Conservation (phyloP, 1,140 invertebrate species). For the Saccostrea cuccullata region DNA sequence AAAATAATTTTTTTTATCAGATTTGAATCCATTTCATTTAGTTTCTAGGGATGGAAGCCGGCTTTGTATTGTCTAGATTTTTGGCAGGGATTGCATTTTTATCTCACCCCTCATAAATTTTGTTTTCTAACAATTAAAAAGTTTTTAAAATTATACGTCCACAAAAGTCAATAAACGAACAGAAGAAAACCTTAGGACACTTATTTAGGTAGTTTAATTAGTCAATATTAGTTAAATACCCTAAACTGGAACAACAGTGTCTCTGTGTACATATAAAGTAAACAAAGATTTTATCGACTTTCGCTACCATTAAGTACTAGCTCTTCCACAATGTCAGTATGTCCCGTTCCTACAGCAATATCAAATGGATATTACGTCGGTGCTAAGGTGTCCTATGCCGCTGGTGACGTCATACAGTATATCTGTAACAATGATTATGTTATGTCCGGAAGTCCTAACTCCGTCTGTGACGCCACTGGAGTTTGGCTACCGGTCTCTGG, state of each 20-base stretch:
- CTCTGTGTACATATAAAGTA: neutral
- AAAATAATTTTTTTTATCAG: too few species aligned
- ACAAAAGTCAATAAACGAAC: neutral
- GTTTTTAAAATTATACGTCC: neutral
- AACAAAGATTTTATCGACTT: neutral
- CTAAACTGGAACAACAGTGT: neutral
- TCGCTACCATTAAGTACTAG: neutral
- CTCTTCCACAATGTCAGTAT: neutral
- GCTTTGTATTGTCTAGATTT: too few species aligned
- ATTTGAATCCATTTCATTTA: too few species aligned
- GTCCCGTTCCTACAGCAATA: conserved; percentile 8
- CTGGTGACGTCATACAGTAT: conserved; percentile 40
- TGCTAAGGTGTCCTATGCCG: conserved; percentile 35
- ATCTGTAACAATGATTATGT: conserved; percentile 42
- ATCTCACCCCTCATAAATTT: too few species aligned
- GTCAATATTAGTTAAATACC: neutral
- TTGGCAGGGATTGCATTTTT: too few species aligned
- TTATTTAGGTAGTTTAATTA: neutral
- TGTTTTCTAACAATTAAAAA: too few species aligned
- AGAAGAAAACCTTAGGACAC: neutral
- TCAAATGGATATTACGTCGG: conserved; percentile 48
- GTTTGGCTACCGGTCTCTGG: neutral
- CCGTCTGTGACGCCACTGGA: conserved; percentile 9
- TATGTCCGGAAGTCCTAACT: conserved; percentile 44
- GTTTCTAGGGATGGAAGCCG: too few species aligned